Evolutionary conservation across 2,888 invertebrate species (phyloP).

Genomic region (Leucania comma): DNA sequence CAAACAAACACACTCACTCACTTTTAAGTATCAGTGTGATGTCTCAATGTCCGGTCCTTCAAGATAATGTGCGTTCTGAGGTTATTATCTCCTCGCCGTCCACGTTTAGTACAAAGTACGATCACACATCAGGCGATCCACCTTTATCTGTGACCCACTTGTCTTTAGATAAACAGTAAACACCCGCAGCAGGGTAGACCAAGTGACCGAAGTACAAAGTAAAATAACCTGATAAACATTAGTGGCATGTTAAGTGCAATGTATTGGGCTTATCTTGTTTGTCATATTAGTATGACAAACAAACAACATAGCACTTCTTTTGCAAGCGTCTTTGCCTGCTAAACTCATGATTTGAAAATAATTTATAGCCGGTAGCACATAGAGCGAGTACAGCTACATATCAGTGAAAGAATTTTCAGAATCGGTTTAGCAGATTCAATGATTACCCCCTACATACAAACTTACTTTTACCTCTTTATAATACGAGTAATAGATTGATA

Average conservation of each 20-base stretch:
- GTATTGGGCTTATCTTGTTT: conserved; percentile 1
- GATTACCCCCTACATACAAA: too few species aligned
- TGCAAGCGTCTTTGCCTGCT: too few species aligned
- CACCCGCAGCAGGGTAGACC: conserved; percentile 13
- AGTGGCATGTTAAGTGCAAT: conserved; percentile 12
- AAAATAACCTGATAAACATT: conserved; percentile 33
- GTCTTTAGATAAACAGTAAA: conserved; percentile 48
- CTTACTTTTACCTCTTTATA: too few species aligned
- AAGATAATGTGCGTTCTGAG: conserved; percentile 30
- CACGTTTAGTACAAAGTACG: conserved; percentile 44
- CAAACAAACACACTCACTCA: too few species aligned
- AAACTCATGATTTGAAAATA: too few species aligned
- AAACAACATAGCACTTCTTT: too few species aligned
- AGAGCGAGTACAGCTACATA: too few species aligned
- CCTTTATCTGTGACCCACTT: conserved; percentile 52
- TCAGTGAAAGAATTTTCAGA: too few species aligned
- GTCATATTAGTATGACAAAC: too few species aligned
- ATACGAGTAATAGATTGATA: not conserved
- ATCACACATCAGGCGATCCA: conserved; percentile 39
- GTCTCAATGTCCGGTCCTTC: conserved; percentile 23
- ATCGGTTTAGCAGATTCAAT: too few species aligned
- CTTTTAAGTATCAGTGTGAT: not conserved
- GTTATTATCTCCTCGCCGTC: conserved; percentile 42
- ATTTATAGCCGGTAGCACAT: too few species aligned
- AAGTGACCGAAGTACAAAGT: conserved; percentile 8